Conservation (phyloP, 2,113 vertebrate species). For the Paratilapia polleni region DNA sequence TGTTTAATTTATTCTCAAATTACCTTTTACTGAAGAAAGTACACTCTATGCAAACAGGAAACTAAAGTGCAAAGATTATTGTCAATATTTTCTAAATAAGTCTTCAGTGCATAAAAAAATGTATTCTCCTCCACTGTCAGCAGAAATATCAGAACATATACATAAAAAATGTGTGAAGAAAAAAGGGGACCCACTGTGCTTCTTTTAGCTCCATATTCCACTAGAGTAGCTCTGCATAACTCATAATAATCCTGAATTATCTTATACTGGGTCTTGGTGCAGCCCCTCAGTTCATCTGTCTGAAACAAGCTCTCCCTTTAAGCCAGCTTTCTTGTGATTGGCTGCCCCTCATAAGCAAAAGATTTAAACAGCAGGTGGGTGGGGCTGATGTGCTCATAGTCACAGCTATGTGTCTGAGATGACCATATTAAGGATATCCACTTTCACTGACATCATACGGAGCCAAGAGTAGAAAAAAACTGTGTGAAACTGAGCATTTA, state of each 20-base stretch:
- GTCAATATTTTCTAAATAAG: not conserved
- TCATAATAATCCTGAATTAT: not conserved
- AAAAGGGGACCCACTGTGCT: not conserved
- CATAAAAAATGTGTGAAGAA: not conserved
- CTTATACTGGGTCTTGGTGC: not conserved
- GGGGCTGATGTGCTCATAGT: not conserved
- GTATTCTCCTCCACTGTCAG: not conserved
- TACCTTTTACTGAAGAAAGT: not conserved
- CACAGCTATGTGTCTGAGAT: not conserved
- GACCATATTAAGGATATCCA: not conserved
- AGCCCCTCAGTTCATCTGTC: not conserved
- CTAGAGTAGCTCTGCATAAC: not conserved
- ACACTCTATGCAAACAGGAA: not conserved
- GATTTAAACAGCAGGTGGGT: not conserved
- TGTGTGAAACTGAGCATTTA: not conserved
- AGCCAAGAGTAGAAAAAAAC: not conserved
- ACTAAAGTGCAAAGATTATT: no score
- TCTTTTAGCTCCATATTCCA: not conserved
- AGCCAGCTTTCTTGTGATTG: not conserved
- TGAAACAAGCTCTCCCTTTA: not conserved
- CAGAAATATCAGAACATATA: conserved; percentile 2
- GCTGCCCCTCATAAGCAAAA: not conserved
- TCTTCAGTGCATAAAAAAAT: not conserved
- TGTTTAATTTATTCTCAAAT: not conserved
- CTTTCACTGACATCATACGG: not conserved